phyloP scores from a whole-genome alignment of 2,888 invertebrate species.

The Xanthia icteritia region DNA sequence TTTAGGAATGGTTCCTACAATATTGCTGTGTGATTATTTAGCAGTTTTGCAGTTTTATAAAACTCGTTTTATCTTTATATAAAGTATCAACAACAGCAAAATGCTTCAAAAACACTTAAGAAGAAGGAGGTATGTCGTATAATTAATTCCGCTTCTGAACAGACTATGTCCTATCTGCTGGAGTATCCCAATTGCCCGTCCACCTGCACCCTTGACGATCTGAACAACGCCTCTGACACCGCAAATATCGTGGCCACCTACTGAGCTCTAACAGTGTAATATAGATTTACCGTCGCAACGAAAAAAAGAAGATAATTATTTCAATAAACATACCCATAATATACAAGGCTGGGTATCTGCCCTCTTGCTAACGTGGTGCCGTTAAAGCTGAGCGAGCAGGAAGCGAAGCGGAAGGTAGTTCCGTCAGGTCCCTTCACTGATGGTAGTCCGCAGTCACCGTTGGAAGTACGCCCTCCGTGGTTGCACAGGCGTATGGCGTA shows the following conservation, averaged over 20 bases:
- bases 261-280: neutral
- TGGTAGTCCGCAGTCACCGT: conserved; percentile 97
- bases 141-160: neutral
- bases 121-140: neutral
- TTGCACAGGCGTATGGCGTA: conserved; percentile 97
- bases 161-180: neutral
- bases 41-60: neutral
- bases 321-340: conserved; percentile 92
- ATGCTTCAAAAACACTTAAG: neutral
- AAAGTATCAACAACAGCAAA: neutral
- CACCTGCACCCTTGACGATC: neutral
- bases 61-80: too few species aligned
- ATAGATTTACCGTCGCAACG: neutral
- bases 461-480: conserved; percentile 97
- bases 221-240: neutral
- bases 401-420: conserved; percentile 96
- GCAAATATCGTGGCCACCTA: neutral
- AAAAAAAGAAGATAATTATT: neutral
- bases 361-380: conserved; percentile 99
- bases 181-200: neutral
- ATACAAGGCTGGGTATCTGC: conserved; percentile 98
- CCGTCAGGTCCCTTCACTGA: conserved; percentile 98
- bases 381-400: conserved; percentile 98
- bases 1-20: neutral
- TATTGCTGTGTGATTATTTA: neutral